Conservation (phyloP, 2,113 vertebrate species). For the Podarcis muralis region DNA sequence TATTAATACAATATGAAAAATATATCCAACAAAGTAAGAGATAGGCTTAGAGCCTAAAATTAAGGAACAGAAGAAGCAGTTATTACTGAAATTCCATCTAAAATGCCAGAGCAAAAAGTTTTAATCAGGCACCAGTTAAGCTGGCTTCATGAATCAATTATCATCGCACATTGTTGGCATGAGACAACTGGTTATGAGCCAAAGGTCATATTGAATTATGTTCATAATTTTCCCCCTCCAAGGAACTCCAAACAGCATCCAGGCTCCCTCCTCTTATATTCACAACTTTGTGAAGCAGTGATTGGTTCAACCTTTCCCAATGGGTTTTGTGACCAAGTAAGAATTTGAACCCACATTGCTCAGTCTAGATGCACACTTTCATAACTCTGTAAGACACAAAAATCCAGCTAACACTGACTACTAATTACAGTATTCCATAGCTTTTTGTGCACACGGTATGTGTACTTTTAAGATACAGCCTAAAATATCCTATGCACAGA, state of each 20-base stretch:
- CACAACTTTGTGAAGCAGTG: not conserved
- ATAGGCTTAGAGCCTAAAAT: not conserved
- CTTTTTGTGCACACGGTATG: not conserved
- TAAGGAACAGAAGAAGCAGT: not conserved
- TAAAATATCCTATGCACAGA: constrained; percentile 51
- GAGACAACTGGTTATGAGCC: not conserved
- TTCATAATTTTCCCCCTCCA: not conserved
- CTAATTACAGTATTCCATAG: not conserved
- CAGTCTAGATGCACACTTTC: not conserved
- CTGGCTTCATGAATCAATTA: too few relatives aligned
- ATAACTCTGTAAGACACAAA: not conserved
- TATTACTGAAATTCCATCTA: not conserved
- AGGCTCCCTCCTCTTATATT: not conserved
- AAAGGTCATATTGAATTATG: not conserved
- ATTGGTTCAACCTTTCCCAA: not conserved
- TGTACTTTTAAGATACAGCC: constrained; percentile 40
- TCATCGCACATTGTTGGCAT: not conserved
- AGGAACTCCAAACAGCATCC: not conserved
- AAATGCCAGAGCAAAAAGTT: too few relatives aligned
- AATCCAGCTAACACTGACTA: not conserved
- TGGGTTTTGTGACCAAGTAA: not conserved
- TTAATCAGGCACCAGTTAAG: too few relatives aligned
- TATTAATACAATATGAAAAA: not conserved
- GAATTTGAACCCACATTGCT: not conserved
- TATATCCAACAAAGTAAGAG: not conserved